Conservation (phyloP, 2,797 vertebrate species). For the Melanogrammus aeglefinus region DNA sequence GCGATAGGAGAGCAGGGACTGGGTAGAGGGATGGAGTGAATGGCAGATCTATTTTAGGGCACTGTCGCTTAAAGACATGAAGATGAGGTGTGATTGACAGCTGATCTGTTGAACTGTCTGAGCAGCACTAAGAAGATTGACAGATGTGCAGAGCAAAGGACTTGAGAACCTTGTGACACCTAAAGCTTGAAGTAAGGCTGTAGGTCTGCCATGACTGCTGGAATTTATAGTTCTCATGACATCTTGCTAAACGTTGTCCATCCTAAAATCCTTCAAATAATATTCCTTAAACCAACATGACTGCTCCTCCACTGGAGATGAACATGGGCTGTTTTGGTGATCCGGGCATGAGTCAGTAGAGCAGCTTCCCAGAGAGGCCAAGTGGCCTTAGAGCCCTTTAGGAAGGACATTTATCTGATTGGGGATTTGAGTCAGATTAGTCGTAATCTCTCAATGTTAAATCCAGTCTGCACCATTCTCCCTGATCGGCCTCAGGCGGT, state of each 20-base stretch:
- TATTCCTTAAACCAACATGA: not conserved
- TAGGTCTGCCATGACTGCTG: not conserved
- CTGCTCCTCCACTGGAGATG: not conserved
- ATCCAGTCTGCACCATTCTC: slow-evolving; percentile 56
- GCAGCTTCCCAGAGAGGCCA: not conserved
- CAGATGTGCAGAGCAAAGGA: not conserved
- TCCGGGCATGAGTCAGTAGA: not conserved
- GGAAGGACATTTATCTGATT: slow-evolving; percentile 47
- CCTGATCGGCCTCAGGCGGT: slow-evolving; percentile 45
- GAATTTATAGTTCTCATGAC: not conserved
- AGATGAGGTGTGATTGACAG: slow-evolving; percentile 2
- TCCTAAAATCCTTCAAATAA: not conserved
- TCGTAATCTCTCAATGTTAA: slow-evolving; percentile 54
- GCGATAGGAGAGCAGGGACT: not conserved
- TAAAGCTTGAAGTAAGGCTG: not conserved
- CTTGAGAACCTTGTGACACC: not conserved
- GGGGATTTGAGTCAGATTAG: slow-evolving; percentile 55
- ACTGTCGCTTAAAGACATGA: slow-evolving; percentile 21
- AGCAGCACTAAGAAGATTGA: slow-evolving; percentile 18
- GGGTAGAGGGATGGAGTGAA: not conserved
- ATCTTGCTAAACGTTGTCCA: no score
- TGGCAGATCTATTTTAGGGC: not conserved
- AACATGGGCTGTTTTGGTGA: not conserved
- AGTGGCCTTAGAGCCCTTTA: slow-evolving; percentile 11
- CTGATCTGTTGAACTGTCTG: not conserved